Evolutionary conservation across 2,797 vertebrate genomes (phyloP), one percentile per base, ranked within the genome.

Genomic region (Sebastes iracundus): DNA sequence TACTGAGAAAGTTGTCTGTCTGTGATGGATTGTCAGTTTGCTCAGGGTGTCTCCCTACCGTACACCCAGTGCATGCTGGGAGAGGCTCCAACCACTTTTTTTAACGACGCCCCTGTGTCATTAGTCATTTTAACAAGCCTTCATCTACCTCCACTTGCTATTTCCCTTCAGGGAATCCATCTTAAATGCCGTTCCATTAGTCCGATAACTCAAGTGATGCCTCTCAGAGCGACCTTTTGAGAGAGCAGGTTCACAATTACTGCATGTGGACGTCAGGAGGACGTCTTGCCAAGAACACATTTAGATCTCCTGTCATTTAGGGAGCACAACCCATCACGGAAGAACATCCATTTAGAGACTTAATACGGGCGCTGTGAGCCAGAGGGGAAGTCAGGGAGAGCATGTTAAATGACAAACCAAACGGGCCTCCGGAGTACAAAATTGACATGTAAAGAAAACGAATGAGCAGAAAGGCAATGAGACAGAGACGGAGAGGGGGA

Each of bases 111-210:
- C 65, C 62, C 71, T 12, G 4, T 72, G 69, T 72, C 76, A 80
- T 88, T 79, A 79, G 53, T 90, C 65, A 89, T 91, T 68, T 86
- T 55, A 71, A 75, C 79, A 86, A 79, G 64, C 71, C 35, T 46
- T 77, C 66, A 62, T 82, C 81, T 63, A 22, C 49, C 60, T 56
- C 58, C 68, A 16, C 65, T 74, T 25, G 20, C 33, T 33, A 3
- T 46, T 23, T 64, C 65, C 42, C 49, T 49, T 1, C 4, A 23
- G n/a, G n/a, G 55, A 25, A 49, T 83, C 76, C 53, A 80, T 73
- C 58, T 53, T 68, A 78, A 84, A 78, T 77, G 58, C 42, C 25
- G 59, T 64, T 74, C 79, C 62, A 79, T 88, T 84, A 81, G 72
- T 76, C 60, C 69, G 27, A 77, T 72, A 82, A 73, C 61, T 79